These are phyloP conservation scores for Percina caprodes DNA, from an alignment of 2,113 vertebrate species.

Conservation along the genomic window DNA sequence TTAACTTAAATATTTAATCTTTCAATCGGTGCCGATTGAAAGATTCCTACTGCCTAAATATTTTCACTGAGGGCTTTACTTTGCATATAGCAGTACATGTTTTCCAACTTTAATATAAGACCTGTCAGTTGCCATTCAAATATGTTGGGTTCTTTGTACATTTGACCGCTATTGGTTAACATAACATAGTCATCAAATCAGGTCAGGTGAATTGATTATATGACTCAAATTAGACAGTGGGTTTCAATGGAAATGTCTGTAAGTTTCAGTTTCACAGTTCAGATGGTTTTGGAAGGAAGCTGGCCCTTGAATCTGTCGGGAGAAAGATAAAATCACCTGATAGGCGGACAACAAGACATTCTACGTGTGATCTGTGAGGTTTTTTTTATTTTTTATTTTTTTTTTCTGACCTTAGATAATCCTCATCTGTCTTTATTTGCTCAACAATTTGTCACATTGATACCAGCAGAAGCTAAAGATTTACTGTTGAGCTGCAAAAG, in stretches of 20 bases:
- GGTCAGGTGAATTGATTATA: no score
- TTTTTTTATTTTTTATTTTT: not conserved
- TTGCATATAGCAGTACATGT: not conserved
- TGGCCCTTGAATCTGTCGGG: not conserved
- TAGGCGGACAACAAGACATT: conserved; percentile 1
- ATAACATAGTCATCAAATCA: not conserved
- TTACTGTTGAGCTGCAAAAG: not conserved
- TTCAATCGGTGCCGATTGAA: no score
- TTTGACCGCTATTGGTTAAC: not conserved
- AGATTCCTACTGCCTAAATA: not conserved
- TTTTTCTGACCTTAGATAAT: not conserved
- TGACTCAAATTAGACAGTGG: no score
- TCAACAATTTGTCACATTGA: not conserved
- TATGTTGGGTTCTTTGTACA: not conserved
- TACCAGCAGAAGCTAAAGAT: not conserved
- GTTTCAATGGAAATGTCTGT: no score
- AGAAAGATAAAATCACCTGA: not conserved
- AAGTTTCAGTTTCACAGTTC: not conserved
- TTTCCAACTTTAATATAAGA: not conserved
- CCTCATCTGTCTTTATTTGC: not conserved
- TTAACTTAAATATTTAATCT: no score
- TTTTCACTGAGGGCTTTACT: not conserved
- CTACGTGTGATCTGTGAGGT: not conserved
- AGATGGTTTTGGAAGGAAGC: not conserved
- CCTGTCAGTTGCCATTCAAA: not conserved